Percentiles rank a stretch among this genome's conserved stretches.
Evolutionary conservation across 2,888 invertebrate species (phyloP).

Genomic region (Plutella xylostella): DNA sequence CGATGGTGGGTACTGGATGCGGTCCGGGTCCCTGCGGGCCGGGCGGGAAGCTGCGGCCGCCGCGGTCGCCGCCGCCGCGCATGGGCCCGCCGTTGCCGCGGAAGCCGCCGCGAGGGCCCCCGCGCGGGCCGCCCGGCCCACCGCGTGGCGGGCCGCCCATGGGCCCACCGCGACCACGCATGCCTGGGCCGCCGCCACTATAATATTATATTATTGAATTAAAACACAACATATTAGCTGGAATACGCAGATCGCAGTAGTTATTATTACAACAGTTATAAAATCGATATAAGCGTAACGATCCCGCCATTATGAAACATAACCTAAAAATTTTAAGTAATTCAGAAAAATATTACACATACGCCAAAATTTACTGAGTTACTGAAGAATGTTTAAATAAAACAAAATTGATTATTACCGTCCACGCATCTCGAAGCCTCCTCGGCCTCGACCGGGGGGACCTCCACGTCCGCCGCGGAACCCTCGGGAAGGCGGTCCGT

Average conservation of each 20-base stretch:
- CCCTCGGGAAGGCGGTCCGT: slow-evolving; percentile 45
- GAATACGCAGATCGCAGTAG: not conserved
- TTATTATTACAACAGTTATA: not conserved
- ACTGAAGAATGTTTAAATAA: not conserved
- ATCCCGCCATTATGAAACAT: not conserved
- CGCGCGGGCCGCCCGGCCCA: slow-evolving; percentile 38
- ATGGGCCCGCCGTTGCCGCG: slow-evolving; percentile 49
- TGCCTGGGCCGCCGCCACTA: slow-evolving; percentile 39
- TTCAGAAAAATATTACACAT: too few relatives aligned
- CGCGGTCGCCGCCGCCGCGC: slow-evolving; percentile 54
- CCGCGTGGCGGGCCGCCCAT: slow-evolving; percentile 28
- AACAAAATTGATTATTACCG: slow-evolving; percentile 31
- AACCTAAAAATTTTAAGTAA: slow-evolving; percentile 1
- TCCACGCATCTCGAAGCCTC: slow-evolving; percentile 60
- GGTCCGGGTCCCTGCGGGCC: slow-evolving; percentile 61
- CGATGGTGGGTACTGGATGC: slow-evolving; percentile 61
- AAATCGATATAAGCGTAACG: not conserved
- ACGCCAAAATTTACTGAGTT: too few relatives aligned
- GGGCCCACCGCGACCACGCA: slow-evolving; percentile 54
- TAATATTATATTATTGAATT: not conserved
- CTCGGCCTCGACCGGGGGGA: slow-evolving; percentile 53
- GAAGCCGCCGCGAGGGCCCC: slow-evolving; percentile 54
- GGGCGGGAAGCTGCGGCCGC: slow-evolving; percentile 52
- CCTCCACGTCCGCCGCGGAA: slow-evolving; percentile 59
- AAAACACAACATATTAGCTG: not conserved